These are phyloP conservation scores for Sander vitreus DNA, from an alignment of 2,113 vertebrate genomes.

Conservation along the genomic window DNA sequence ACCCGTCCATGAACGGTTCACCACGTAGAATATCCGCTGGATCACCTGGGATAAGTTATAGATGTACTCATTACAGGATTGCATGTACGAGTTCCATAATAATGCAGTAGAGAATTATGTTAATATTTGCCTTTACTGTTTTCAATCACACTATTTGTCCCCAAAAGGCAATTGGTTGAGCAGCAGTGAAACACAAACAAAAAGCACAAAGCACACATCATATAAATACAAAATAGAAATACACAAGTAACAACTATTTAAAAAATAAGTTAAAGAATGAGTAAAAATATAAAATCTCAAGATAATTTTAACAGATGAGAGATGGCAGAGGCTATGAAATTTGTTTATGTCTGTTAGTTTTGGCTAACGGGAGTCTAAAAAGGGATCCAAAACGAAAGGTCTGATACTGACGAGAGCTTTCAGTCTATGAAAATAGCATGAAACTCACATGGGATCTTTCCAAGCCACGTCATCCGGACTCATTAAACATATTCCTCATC, in stretches of 20 bases:
- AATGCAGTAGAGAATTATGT: not conserved
- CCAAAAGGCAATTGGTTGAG: not conserved
- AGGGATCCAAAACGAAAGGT: not conserved
- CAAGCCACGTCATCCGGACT: not conserved
- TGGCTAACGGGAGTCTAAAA: not conserved
- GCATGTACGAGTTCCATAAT: not conserved
- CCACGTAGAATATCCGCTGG: constrained; percentile 98
- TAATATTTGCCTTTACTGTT: not conserved
- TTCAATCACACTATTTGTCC: not conserved
- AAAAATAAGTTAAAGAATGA: not conserved
- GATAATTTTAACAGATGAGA: not conserved
- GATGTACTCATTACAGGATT: not conserved
- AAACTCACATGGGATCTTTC: constrained; percentile 3
- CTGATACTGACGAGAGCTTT: not conserved
- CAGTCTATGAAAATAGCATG: constrained; percentile 13
- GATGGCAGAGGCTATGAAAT: not conserved
- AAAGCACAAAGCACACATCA: not conserved
- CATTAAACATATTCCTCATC: constrained; percentile 20
- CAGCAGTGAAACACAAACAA: not conserved
- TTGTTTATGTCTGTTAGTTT: not conserved
- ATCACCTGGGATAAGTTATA: constrained; percentile 87
- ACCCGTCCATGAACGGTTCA: constrained; percentile 99
- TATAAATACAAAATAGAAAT: not conserved
- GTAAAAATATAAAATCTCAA: not conserved
- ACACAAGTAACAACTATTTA: not conserved